Evolutionary conservation across 2,113 vertebrate species (phyloP).

Genomic region (Corapipo altera): DNA sequence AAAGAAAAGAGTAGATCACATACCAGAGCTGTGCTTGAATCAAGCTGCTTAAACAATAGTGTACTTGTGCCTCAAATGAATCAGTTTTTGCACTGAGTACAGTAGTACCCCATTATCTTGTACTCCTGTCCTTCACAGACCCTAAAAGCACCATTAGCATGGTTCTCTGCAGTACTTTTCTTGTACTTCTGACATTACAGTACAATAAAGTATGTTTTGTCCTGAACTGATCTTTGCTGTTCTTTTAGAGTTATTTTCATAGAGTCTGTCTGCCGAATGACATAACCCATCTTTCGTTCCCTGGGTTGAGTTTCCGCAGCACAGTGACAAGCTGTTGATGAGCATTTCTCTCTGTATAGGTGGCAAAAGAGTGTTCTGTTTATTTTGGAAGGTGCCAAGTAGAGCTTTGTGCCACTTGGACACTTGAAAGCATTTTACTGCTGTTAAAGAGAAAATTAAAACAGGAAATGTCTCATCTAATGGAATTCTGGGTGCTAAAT

Average conservation of each 20-base stretch:
- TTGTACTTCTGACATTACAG: slow-evolving; percentile 75
- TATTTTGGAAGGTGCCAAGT: not conserved
- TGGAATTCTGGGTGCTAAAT: not conserved
- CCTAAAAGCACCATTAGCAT: slow-evolving; percentile 68
- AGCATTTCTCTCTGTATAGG: not conserved
- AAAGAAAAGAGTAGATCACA: slow-evolving; percentile 54
- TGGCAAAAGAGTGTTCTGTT: not conserved
- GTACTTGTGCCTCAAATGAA: slow-evolving; percentile 70
- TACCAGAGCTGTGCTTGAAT: slow-evolving; percentile 70
- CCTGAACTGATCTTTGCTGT: slow-evolving; percentile 45
- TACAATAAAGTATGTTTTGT: slow-evolving; percentile 82
- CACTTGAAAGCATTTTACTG: not conserved
- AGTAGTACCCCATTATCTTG: slow-evolving; percentile 62
- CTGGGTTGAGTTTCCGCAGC: not conserved
- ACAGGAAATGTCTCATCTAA: not conserved
- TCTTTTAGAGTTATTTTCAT: not conserved
- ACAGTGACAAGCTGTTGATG: not conserved
- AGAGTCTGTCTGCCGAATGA: not conserved
- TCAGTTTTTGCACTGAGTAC: slow-evolving; percentile 67
- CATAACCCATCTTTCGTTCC: not conserved
- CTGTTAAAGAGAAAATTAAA: not conserved
- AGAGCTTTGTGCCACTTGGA: not conserved
- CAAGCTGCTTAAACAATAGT: slow-evolving; percentile 67
- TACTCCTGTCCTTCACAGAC: slow-evolving; percentile 63
- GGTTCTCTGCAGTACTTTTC: slow-evolving; percentile 72